Conservation (phyloP, 92 coral and sea anemone genomes). For the Micromussa lordhowensis region DNA sequence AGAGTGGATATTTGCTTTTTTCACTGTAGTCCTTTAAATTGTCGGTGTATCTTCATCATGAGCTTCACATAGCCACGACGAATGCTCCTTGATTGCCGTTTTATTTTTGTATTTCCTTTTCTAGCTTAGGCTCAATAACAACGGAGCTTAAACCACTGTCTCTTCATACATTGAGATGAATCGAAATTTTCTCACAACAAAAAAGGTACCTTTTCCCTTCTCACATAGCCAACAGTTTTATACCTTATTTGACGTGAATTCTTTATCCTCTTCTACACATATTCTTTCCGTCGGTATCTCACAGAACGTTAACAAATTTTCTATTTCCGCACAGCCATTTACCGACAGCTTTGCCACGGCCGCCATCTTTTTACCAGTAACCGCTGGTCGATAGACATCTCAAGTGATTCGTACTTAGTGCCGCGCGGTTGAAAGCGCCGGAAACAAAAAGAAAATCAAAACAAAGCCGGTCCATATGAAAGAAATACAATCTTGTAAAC, state of each 20-base stretch:
- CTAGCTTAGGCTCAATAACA: no score
- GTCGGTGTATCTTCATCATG: no score
- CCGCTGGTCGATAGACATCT: conserved; percentile 25
- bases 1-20: no score
- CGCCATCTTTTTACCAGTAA: conserved; percentile 53
- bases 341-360: conserved; percentile 46
- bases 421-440: conserved; percentile 19
- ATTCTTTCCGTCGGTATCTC: conserved; percentile 65
- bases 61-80: no score
- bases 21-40: no score
- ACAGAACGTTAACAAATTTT: conserved; percentile 70
- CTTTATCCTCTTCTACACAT: conserved; percentile 33
- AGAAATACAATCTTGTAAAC: neutral
- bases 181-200: neutral
- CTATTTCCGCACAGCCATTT: conserved; percentile 77
- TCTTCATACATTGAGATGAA: neutral
- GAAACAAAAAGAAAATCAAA: conserved; percentile 52
- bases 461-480: conserved; percentile 31
- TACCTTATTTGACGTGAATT: conserved; percentile 52
- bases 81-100: no score
- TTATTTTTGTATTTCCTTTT: no score
- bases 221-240: neutral
- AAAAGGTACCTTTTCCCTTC: no score
- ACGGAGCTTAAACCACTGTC: no score
- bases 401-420: conserved; percentile 7